Evolutionary conservation across 2,113 vertebrate species (phyloP).

Genomic region (Notothenia coriiceps): DNA sequence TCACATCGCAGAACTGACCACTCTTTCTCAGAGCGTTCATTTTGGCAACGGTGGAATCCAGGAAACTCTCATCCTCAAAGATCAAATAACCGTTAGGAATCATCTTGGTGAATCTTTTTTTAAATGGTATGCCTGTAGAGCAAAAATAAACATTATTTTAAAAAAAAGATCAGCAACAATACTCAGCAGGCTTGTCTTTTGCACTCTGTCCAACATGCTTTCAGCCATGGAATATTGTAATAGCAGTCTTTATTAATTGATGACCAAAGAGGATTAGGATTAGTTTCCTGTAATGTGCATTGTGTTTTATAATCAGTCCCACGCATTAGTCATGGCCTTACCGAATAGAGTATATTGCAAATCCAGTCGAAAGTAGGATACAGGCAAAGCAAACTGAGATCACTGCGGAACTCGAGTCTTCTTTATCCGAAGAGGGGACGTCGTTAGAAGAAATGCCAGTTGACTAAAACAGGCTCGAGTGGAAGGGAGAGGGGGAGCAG

Average conservation of each 20-base stretch:
- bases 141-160: not conserved
- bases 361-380: slow-evolving; percentile 71
- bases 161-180: not conserved
- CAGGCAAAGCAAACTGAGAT: slow-evolving; percentile 74
- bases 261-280: slow-evolving; percentile 59
- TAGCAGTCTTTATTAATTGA: slow-evolving; percentile 40
- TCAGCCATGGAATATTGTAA: slow-evolving; percentile 22
- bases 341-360: slow-evolving; percentile 82
- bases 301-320: slow-evolving; percentile 51
- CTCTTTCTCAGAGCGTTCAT: slow-evolving; percentile 98
- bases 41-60: slow-evolving; percentile 98
- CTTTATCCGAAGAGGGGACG: slow-evolving; percentile 68
- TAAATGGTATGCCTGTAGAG: slow-evolving; percentile 47
- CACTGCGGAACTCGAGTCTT: slow-evolving; percentile 67
- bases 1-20: slow-evolving; percentile 98
- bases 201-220: not conserved
- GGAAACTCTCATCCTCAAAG: slow-evolving; percentile 98
- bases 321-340: slow-evolving; percentile 81
- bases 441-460: slow-evolving; percentile 83
- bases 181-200: not conserved
- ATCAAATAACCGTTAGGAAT: slow-evolving; percentile 98
- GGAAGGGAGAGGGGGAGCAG: slow-evolving; percentile 81
- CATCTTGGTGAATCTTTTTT: slow-evolving; percentile 85
- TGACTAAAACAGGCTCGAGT: slow-evolving; percentile 66
- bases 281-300: slow-evolving; percentile 43